Percentiles rank a stretch among this genome's conserved stretches.
These are phyloP conservation scores for Ancistrus triradiatus DNA, from an alignment of 2,113 vertebrate species.

Conservation along the genomic window DNA sequence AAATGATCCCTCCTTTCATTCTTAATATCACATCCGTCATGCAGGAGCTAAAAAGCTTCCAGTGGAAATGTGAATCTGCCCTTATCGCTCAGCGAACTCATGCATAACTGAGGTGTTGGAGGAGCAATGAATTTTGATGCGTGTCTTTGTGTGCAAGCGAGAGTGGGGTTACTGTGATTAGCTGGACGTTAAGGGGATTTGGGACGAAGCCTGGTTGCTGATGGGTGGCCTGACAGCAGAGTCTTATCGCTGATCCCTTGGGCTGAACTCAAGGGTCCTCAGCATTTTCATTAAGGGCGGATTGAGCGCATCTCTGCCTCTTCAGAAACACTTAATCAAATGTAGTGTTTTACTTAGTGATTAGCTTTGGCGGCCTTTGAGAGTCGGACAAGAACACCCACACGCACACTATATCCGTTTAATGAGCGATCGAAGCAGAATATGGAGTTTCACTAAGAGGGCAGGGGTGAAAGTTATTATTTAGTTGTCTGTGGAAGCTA, in stretches of 20 bases:
- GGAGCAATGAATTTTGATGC: constrained; percentile 78
- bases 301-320: constrained; percentile 86
- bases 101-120: constrained; percentile 46
- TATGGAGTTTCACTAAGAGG: constrained; percentile 63
- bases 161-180: constrained; percentile 75
- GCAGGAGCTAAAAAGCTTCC: no score
- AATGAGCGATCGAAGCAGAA: constrained; percentile 84
- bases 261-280: constrained; percentile 85
- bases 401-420: constrained; percentile 80
- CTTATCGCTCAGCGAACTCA: constrained; percentile 38
- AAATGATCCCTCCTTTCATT: no score
- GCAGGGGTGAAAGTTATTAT: constrained; percentile 14
- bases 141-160: constrained; percentile 67
- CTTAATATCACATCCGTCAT: background rate
- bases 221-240: constrained; percentile 74
- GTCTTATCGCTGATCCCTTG: constrained; percentile 81
- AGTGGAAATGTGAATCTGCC: no score
- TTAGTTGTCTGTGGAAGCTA: constrained; percentile 2
- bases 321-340: constrained; percentile 99
- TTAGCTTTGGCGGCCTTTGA: constrained; percentile 91
- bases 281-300: constrained; percentile 98
- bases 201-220: constrained; percentile 76
- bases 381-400: constrained; percentile 72
- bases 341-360: constrained; percentile 99
- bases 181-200: constrained; percentile 76